Conservation (phyloP, 2,797 vertebrate genomes). For the Spinus olivaceus region DNA sequence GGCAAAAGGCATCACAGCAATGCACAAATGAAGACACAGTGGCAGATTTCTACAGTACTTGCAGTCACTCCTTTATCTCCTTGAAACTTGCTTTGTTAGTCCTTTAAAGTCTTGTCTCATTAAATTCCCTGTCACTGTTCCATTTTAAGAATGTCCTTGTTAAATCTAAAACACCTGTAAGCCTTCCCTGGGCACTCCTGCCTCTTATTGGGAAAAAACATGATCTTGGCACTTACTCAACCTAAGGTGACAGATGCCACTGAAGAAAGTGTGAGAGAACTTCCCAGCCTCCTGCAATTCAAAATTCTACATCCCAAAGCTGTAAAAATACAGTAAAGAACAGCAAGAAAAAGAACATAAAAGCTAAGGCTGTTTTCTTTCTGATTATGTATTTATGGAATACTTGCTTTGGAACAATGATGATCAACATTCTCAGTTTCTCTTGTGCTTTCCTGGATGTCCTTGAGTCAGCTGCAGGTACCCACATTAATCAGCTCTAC, state of each 20-base stretch:
- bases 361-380: conserved; percentile 26
- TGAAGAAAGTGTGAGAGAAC: not conserved
- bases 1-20: not conserved
- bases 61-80: not conserved
- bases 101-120: conserved; percentile 28
- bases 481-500: not conserved
- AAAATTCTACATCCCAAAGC: not conserved
- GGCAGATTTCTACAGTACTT: not conserved
- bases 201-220: not conserved
- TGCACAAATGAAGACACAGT: not conserved
- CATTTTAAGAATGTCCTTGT: conserved; percentile 42
- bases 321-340: not conserved
- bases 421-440: not conserved
- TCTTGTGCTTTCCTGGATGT: not conserved
- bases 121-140: conserved; percentile 25
- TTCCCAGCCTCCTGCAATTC: not conserved
- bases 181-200: conserved; percentile 29
- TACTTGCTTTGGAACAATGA: conserved; percentile 4
- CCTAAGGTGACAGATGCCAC: not conserved
- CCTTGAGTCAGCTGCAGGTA: not conserved
- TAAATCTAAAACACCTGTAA: conserved; percentile 33
- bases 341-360: not conserved
- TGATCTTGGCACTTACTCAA: not conserved
- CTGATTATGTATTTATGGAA: not conserved
- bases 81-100: conserved; percentile 12